Base-by-base conservation (phyloP, 2,113 vertebrate genomes). In the Tragelaphus imberbis region DNA sequence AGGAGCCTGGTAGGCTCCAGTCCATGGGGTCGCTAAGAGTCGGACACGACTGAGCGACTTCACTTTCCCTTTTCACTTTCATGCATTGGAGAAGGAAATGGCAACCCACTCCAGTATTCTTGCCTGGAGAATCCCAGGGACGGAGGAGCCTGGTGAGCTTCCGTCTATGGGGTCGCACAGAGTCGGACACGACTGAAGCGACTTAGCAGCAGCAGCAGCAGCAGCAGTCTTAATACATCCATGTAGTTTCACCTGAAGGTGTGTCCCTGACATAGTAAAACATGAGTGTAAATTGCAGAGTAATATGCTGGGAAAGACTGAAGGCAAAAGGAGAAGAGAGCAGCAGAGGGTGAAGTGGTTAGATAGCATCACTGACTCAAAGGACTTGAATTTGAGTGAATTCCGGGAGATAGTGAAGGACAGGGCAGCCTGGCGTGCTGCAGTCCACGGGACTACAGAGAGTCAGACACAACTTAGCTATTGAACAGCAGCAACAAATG, bases 391-490 rank as follows among this genome's bases (percentile, higher is more conserved):
- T 77, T 4, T 77, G 71, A 27, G 36, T 0, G 23, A 27, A 77
- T 44, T 27, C 23, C 2, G 3, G 40, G 71, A 44, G 71, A 77
- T 0, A 3, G 23, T 27, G 71, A 44, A 44, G 40, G 23, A 44
- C 6, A 44, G 36, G 40, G 71, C 27, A 44, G 40, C 40, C 36
- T 44, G 71, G 12, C 12, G 1, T 14, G 71, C 71, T 27, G 40
- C 40, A 27, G 23, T 77, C 71, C 36, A 14, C 0, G 23, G 36
- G 71, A 7, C 36, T 40, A 21, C 11, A 7, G 36, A 40, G 68
- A 44, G 11, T 25, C 11, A 0, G 36, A 27, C 21, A 44, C 40
- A 27, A 7, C 71, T 4, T 15, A 77, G 71, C 2, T 3, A 15
- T 2, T 27, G 23, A 77, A 77, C 40, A 44, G 40, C 36, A 27